Percentiles rank a stretch among this genome's conserved stretches.
Evolutionary conservation across 2,797 vertebrate genomes (phyloP).

Genomic region (Lateolabrax maculatus): DNA sequence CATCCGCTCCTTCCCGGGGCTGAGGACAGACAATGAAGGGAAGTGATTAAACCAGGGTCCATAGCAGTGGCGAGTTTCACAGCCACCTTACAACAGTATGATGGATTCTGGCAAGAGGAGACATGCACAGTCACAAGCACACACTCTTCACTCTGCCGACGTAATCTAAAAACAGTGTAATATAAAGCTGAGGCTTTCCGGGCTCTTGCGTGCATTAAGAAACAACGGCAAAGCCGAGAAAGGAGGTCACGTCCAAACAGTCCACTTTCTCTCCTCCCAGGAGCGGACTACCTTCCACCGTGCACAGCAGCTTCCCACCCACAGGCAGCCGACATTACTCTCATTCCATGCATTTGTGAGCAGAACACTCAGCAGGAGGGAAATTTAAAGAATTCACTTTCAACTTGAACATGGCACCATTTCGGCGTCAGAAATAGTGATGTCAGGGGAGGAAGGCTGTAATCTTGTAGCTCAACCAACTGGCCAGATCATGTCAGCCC

Average conservation of each 20-base stretch:
- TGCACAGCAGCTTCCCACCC: conserved; percentile 36
- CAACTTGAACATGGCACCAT: conserved; percentile 23
- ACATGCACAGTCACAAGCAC: conserved; percentile 11
- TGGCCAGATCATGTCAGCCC: neutral
- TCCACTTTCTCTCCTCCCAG: conserved; percentile 28
- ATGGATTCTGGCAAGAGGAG: conserved; percentile 29
- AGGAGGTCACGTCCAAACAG: conserved; percentile 56
- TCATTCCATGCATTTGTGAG: conserved; percentile 61
- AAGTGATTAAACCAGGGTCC: conserved; percentile 61
- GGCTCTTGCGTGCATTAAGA: conserved; percentile 25
- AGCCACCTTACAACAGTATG: conserved; percentile 32
- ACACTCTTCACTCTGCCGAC: neutral
- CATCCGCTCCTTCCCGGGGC: conserved; percentile 70
- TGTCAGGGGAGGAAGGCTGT: neutral
- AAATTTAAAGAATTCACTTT: conserved; percentile 51
- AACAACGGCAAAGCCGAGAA: conserved; percentile 42
- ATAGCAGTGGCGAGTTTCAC: conserved; percentile 22
- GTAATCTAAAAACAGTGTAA: conserved; percentile 53
- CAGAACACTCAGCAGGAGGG: conserved; percentile 31
- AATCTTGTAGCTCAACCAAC: neutral
- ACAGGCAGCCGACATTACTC: conserved; percentile 53
- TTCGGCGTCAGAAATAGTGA: conserved; percentile 2
- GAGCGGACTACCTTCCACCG: conserved; percentile 33
- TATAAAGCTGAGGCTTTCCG: conserved; percentile 32
- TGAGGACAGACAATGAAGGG: conserved; percentile 64